These are phyloP conservation scores for Oreochromis niloticus DNA, from an alignment of 2,113 vertebrate genomes.

Conservation along the genomic window DNA sequence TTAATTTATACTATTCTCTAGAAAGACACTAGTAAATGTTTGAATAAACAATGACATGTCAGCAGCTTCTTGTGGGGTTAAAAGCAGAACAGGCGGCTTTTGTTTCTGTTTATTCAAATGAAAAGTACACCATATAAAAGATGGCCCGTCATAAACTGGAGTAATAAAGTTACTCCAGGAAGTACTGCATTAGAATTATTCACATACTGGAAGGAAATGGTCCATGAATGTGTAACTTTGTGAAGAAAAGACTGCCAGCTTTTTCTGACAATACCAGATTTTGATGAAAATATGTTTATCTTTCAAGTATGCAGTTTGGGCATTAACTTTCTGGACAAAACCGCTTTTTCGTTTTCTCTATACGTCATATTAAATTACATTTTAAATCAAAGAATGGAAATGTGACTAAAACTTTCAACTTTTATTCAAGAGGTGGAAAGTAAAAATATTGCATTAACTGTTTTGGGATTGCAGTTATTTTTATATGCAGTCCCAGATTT, in stretches of 20 bases:
- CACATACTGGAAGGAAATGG: not conserved
- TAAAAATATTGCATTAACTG: not conserved
- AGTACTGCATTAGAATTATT: not conserved
- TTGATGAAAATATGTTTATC: not conserved
- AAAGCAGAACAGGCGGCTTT: not conserved
- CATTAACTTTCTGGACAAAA: not conserved
- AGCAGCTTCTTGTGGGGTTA: not conserved
- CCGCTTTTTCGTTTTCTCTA: fast-evolving
- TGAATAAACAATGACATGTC: not conserved
- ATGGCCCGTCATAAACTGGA: not conserved
- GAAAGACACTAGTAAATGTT: not conserved
- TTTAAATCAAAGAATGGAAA: not conserved
- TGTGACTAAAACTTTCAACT: not conserved
- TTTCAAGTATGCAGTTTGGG: not conserved
- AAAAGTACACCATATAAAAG: not conserved
- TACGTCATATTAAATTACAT: not conserved
- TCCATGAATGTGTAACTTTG: not conserved
- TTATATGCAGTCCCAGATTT: not conserved
- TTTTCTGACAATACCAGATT: not conserved
- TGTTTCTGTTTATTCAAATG: not conserved
- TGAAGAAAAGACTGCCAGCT: not conserved
- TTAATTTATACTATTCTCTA: not conserved
- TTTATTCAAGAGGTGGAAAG: not conserved
- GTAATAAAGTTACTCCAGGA: not conserved
- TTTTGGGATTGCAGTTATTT: not conserved